These are phyloP conservation scores for Sphaerophoria taeniata DNA, from an alignment of 2,888 invertebrate species.

Conservation along the genomic window DNA sequence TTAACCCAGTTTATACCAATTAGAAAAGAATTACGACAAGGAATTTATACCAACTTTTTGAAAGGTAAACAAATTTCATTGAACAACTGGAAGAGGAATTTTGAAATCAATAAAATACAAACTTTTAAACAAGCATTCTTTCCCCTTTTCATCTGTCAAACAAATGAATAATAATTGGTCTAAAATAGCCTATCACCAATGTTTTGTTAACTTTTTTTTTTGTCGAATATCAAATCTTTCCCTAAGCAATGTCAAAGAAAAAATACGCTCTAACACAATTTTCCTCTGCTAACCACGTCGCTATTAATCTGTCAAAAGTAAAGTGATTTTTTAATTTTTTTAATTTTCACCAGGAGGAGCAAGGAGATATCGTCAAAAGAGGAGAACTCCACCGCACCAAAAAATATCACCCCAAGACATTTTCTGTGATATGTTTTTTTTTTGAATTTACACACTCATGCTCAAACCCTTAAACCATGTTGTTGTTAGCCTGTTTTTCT, in stretches of 20 bases:
- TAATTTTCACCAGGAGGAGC: slow-evolving; percentile 29
- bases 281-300: slow-evolving; percentile 63
- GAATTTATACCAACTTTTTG: too few relatives aligned
- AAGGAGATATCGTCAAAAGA: too few relatives aligned
- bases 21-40: too few relatives aligned
- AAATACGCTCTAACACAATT: slow-evolving; percentile 5
- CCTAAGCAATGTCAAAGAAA: slow-evolving; percentile 7
- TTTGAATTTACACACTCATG: background rate
- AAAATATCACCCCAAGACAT: slow-evolving; percentile 33
- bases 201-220: background rate
- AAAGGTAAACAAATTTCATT: too few relatives aligned
- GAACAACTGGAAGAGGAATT: too few relatives aligned
- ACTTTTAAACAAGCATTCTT: too few relatives aligned
- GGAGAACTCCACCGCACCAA: slow-evolving; percentile 22
- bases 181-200: background rate
- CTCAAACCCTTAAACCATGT: background rate
- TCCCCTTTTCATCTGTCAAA: too few relatives aligned
- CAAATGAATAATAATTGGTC: too few relatives aligned
- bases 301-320: slow-evolving; percentile 72
- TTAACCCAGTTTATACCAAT: too few relatives aligned
- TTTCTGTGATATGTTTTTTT: slow-evolving; percentile 11
- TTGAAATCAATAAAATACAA: too few relatives aligned
- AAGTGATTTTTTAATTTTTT: slow-evolving; percentile 72
- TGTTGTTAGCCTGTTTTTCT: background rate
- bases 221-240: background rate